Percentiles rank a stretch among this genome's conserved stretches.
phyloP scores from a whole-genome alignment of 2,797 vertebrate species.

The Poecilia picta region DNA sequence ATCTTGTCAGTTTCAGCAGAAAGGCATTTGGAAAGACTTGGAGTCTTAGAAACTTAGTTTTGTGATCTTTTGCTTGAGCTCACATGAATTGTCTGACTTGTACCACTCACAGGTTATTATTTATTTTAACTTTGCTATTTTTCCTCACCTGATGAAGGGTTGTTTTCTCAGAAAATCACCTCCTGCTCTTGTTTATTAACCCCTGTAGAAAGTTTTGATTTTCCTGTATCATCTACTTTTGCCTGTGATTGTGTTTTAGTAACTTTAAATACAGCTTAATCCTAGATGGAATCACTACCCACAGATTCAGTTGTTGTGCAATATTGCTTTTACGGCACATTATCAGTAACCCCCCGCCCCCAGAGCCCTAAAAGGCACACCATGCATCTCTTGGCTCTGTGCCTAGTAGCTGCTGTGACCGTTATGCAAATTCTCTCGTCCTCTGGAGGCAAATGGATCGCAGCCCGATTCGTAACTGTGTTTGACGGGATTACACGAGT shows the following conservation, averaged over 20 bases:
- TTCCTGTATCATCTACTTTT: neutral
- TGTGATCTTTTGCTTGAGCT: neutral
- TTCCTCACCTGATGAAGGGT: neutral
- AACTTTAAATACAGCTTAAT: constrained; percentile 14
- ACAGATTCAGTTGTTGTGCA: constrained; percentile 51
- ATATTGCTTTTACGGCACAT: constrained; percentile 46
- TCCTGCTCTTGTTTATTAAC: neutral
- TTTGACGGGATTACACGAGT: constrained; percentile 23
- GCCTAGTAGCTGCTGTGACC: constrained; percentile 54
- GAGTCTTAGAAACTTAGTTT: neutral
- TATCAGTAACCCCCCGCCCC: constrained; percentile 28
- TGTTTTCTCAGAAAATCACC: neutral
- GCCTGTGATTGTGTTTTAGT: constrained; percentile 36
- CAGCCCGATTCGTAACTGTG: constrained; percentile 1
- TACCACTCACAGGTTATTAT: neutral
- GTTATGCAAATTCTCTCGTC: constrained; percentile 80
- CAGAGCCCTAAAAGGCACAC: constrained; percentile 31
- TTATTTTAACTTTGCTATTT: neutral
- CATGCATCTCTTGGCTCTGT: constrained; percentile 54
- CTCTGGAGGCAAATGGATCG: constrained; percentile 57
- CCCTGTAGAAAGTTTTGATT: neutral
- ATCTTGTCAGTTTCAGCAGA: constrained; percentile 3
- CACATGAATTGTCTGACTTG: neutral
- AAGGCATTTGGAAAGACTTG: neutral
- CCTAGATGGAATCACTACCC: constrained; percentile 32